These are phyloP conservation scores for Acromyrmex charruanus DNA, from an alignment of 1,140 invertebrate species.

Conservation along the genomic window DNA sequence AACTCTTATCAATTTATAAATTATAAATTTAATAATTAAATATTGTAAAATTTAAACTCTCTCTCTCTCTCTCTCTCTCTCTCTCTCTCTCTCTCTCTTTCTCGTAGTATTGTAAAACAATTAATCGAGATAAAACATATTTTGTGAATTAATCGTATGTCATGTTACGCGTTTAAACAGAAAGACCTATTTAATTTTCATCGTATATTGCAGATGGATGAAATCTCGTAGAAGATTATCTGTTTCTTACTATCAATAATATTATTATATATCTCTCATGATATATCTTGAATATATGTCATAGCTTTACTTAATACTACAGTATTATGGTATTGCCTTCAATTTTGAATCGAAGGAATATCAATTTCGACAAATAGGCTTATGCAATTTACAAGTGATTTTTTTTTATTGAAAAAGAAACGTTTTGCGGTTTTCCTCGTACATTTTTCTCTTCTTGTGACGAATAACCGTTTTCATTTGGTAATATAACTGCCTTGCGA, in stretches of 20 bases:
- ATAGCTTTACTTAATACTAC: neutral
- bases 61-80: too few relatives aligned
- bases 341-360: neutral
- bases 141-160: neutral
- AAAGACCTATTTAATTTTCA: neutral
- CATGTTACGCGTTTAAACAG: neutral
- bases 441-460: neutral
- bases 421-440: neutral
- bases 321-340: neutral
- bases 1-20: neutral
- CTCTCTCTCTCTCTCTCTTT: too few relatives aligned
- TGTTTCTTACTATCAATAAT: neutral
- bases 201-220: neutral
- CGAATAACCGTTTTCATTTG: constrained; percentile 13
- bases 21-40: neutral
- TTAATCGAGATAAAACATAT: neutral
- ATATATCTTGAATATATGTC: neutral
- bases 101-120: neutral
- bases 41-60: too few relatives aligned
- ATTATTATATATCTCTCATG: neutral
- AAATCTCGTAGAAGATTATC: neutral
- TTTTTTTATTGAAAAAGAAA: constrained; percentile 26
- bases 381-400: constrained; percentile 13
- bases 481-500: constrained; percentile 20
- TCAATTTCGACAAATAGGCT: neutral